Conservation (phyloP, 2,113 vertebrate genomes). For the Sapajus apella region DNA sequence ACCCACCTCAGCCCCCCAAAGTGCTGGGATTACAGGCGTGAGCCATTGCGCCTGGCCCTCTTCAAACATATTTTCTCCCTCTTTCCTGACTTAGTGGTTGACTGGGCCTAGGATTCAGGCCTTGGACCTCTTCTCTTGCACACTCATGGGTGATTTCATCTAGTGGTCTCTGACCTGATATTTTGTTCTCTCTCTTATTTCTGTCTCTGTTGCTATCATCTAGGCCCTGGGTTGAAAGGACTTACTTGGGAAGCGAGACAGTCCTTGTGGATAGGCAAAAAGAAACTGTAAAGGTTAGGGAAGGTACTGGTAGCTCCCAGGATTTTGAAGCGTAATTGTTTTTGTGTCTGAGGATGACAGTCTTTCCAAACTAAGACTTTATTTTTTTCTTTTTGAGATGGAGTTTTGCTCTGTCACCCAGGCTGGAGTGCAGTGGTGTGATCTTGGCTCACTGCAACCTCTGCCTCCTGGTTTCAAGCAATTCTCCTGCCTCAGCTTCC, state of each 20-base stretch:
- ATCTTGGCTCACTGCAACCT: too few relatives aligned
- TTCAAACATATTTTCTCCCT: background rate
- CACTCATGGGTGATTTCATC: background rate
- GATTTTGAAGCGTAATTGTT: background rate
- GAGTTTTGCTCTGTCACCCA: too few relatives aligned
- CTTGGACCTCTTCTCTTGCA: background rate
- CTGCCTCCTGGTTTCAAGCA: too few relatives aligned
- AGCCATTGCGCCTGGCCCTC: fast-evolving
- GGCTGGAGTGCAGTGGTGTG: too few relatives aligned
- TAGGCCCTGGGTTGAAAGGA: background rate
- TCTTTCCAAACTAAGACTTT: background rate
- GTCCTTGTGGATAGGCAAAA: background rate
- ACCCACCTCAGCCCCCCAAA: too few relatives aligned
- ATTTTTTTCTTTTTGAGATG: too few relatives aligned
- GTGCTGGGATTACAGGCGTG: too few relatives aligned
- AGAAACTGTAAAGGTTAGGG: background rate
- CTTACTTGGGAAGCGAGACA: background rate
- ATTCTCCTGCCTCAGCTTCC: too few relatives aligned
- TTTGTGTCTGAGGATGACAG: background rate
- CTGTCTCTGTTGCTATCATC: background rate
- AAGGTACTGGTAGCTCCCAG: background rate
- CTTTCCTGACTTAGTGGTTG: background rate
- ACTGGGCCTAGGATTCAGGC: background rate
- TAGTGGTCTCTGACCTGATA: background rate
- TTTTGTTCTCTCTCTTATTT: background rate